Base-by-base conservation (phyloP, 2,888 invertebrate species). In the Diaphora mendica region DNA sequence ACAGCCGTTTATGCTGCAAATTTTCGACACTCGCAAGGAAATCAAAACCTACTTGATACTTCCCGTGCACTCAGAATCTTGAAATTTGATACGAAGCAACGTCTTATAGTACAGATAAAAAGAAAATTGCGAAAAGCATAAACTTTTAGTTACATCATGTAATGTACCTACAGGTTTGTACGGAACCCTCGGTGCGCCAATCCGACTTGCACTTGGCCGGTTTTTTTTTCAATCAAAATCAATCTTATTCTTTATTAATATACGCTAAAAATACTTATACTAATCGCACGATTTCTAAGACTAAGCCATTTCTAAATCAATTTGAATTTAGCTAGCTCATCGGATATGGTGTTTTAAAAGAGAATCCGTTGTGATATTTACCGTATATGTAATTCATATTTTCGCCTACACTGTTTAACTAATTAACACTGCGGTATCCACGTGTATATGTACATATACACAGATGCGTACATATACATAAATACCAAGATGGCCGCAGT, bases 341-440 rank as follows among this genome's bases (percentile, higher is more conserved):
- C n/a, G 51, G 51, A n/a, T 55, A 55, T 51, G 23, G 23, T n/a
- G n/a, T 55, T 20, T 55, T 23, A 55, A 55, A 55, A 55, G 8
- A 55, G n/a, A n/a, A n/a, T 55, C 68, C 68, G 59, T 55, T 51
- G 68, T 69, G 39, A 69, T 69, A 55, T 39, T 59, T 55, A 26
- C 69, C 26, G 79, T 78, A 48, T 65, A 65, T 59, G 70, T 76
- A 77, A 79, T 74, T 79, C 67, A 82, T 76, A 76, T 71, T 77
- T 79, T 82, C 66, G 64, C 77, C 51, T 68, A 70, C 74, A 79
- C 67, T 68, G 42, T 71, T 70, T 77, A 64, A 44, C 66, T 82
- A 82, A 82, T 82, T 82, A 79, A 72, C 74, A 76, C 65, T 78
- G n/a, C 51, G 55, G 66, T 70, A 70, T 48, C 20, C 13, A 69